Conservation (phyloP, 2,888 invertebrate genomes). For the Aricia artaxerxes region DNA sequence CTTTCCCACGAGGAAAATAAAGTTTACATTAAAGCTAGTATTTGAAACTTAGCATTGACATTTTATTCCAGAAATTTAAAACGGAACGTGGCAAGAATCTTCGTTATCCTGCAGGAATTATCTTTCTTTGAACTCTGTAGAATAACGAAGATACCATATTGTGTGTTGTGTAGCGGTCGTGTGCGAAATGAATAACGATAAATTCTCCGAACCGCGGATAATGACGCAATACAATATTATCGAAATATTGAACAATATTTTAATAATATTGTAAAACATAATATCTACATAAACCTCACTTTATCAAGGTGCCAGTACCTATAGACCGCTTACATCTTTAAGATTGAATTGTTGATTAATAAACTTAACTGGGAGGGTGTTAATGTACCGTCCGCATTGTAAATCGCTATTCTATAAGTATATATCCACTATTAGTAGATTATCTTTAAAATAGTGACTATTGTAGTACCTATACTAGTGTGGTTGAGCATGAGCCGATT, state of each 20-base stretch:
- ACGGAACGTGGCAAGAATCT: constrained; percentile 13
- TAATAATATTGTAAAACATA: too few relatives aligned
- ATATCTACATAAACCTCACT: too few relatives aligned
- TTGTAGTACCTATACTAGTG: not conserved
- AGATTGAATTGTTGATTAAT: too few relatives aligned
- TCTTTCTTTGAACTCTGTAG: constrained; percentile 3
- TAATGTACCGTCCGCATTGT: too few relatives aligned
- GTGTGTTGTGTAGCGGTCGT: not conserved
- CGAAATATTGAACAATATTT: not conserved
- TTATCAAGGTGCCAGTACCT: too few relatives aligned
- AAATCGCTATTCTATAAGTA: too few relatives aligned
- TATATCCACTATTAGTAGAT: too few relatives aligned
- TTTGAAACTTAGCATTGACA: not conserved
- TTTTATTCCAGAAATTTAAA: constrained; percentile 9
- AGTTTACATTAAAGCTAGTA: not conserved
- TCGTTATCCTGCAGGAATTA: not conserved
- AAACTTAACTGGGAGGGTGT: too few relatives aligned
- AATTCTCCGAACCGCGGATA: not conserved
- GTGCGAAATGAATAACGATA: not conserved
- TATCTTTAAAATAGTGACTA: not conserved
- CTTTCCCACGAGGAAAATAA: not conserved
- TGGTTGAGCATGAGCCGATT: not conserved
- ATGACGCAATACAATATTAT: not conserved
- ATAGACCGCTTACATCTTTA: too few relatives aligned
- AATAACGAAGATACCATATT: not conserved